Evolutionary conservation across 1,140 invertebrate species (phyloP), one percentile per base, ranked within the genome.

Genomic region (Fopius arisanus): DNA sequence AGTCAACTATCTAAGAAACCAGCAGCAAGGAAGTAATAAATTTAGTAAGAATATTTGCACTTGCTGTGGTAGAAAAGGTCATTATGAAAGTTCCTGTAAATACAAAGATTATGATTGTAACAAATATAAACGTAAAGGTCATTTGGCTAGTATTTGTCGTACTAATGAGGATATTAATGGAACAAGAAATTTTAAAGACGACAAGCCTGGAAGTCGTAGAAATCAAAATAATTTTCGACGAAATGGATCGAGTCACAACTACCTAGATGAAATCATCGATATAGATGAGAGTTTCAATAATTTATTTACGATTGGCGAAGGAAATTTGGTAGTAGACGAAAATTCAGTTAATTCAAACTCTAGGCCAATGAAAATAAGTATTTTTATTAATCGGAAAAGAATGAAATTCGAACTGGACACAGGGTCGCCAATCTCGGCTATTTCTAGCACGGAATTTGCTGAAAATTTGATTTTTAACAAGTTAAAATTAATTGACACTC

Each of bases 81-180:
- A 75, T 40, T 51, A 14, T n/a, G 41, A 66, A 26, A 41, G n/a
- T n/a, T 21, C 40, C 12, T 77, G 76, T 70, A 59, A 51, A 40
- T 77, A 26, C 16, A 75, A 59, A 70, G 23, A 59, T 37, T 77
- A 66, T 68, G 28, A 40, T 16, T 77, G 73, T 69, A 70, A 77
- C 33, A 54, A 67, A 14, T 77, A 70, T 70, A 71, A 71, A 59
- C 68, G 28, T 37, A 63, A 28, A 10, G 76, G 76, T 6, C 73
- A 77, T 69, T 43, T 77, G 29, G 54, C 37, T 16, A 16, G n/a
- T 41, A 43, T 70, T 19, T 73, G 74, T 72, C 72, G 40, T 40
- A 23, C 19, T 0, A 72, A 54, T 16, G 72, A 63, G 19, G 12
- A 31, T 19, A 43, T n/a, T 68, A 16, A 37, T n/a, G 28, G 3